These are phyloP conservation scores for Euclidia mi DNA, from an alignment of 2,888 invertebrate species.

Conservation along the genomic window DNA sequence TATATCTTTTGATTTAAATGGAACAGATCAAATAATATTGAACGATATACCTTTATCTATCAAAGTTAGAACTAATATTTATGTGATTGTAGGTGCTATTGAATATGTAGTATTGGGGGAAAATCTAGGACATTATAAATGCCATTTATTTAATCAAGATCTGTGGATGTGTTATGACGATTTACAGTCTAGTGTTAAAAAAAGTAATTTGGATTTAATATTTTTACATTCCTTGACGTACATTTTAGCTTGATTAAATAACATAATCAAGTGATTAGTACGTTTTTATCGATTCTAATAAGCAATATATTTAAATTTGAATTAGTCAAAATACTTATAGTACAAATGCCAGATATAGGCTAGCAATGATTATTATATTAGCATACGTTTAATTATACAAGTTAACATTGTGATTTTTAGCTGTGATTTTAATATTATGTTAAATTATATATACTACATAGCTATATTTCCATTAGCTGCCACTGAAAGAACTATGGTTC, in stretches of 20 bases:
- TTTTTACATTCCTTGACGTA: too few relatives aligned
- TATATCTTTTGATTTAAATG: constrained; percentile 29
- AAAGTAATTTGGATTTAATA: constrained; percentile 28
- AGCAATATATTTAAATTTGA: constrained; percentile 24
- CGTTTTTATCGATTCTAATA: constrained; percentile 23
- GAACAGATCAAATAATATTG: constrained; percentile 26
- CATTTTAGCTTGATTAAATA: too few relatives aligned
- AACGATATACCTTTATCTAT: constrained; percentile 27
- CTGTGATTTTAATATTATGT: constrained; percentile 27
- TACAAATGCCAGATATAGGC: constrained; percentile 26
- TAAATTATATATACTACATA: constrained; percentile 27
- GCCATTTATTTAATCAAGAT: constrained; percentile 29
- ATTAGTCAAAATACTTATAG: too few relatives aligned
- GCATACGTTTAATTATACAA: constrained; percentile 27
- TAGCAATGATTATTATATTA: constrained; percentile 27
- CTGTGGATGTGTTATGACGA: constrained; percentile 31
- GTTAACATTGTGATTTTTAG: constrained; percentile 28
- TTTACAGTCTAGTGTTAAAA: constrained; percentile 26
- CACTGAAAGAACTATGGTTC: constrained; percentile 25
- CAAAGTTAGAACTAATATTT: constrained; percentile 26
- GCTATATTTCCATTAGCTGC: constrained; percentile 27
- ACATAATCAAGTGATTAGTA: too few relatives aligned
- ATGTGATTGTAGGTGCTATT: constrained; percentile 27
- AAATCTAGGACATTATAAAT: constrained; percentile 32
- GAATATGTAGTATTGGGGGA: constrained; percentile 28